phyloP scores from a whole-genome alignment of 2,113 vertebrate species.

The Epinephelus fuscoguttatus region DNA sequence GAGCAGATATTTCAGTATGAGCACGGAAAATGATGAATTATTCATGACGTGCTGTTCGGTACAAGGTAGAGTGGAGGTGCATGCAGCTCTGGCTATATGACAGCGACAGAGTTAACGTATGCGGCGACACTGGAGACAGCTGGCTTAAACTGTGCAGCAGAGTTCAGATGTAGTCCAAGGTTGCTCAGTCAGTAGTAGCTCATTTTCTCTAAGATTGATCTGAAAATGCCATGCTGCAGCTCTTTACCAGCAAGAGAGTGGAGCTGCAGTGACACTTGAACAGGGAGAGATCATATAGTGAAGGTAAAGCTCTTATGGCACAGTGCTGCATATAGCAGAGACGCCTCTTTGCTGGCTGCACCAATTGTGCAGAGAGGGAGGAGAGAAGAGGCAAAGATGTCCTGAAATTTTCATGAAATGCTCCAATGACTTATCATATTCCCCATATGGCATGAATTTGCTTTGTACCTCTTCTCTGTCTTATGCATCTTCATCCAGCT shows the following conservation, averaged over 20 bases:
- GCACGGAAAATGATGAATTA: conserved; percentile 78
- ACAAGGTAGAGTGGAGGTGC: conserved; percentile 61
- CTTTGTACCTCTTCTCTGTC: not conserved
- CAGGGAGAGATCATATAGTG: conserved; percentile 15
- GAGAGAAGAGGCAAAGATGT: not conserved
- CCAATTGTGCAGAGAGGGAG: not conserved
- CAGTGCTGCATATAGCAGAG: conserved; percentile 25
- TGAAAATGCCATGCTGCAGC: conserved; percentile 52
- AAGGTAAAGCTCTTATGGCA: conserved; percentile 21
- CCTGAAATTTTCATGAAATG: conserved; percentile 5
- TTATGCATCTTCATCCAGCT: not conserved
- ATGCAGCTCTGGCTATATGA: conserved; percentile 31
- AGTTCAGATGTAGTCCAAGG: conserved; percentile 46
- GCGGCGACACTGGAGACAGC: conserved; percentile 11
- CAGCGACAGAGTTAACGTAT: conserved; percentile 23
- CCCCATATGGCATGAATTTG: not conserved
- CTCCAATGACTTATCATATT: conserved; percentile 1
- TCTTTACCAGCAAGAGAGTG: conserved; percentile 9
- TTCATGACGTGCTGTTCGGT: conserved; percentile 75
- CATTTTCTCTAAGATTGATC: conserved; percentile 31
- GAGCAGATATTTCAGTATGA: conserved; percentile 30
- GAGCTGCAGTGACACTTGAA: conserved; percentile 45
- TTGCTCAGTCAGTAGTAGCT: conserved; percentile 27
- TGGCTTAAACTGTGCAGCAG: conserved; percentile 43
- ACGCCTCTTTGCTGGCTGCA: conserved; percentile 15